Percentiles rank a stretch among this genome's conserved stretches.
Evolutionary conservation across 2,113 vertebrate genomes (phyloP).

Genomic region (Catagonus wagneri): DNA sequence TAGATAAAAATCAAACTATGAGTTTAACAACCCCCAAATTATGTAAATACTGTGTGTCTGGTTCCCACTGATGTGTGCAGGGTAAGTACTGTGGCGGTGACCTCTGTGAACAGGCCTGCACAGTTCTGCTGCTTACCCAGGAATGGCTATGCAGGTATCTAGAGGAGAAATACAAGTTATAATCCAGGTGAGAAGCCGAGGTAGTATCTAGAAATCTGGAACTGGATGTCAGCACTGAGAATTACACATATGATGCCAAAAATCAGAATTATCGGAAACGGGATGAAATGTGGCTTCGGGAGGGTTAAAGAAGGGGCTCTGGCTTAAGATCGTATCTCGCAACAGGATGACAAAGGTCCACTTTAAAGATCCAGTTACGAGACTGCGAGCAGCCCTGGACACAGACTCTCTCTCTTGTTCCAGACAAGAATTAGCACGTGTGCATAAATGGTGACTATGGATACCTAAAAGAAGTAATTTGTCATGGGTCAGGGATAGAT

Average conservation of each 20-base stretch:
- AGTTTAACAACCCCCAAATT: neutral
- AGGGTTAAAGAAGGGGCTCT: neutral
- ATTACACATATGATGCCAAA: neutral
- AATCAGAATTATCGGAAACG: neutral
- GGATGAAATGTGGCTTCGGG: neutral
- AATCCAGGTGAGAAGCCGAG: neutral
- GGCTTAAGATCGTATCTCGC: no score
- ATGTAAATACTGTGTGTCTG: neutral
- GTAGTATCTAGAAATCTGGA: neutral
- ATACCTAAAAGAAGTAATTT: neutral
- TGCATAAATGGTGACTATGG: neutral
- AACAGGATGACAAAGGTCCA: neutral
- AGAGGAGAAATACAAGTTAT: neutral
- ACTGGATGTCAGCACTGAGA: neutral
- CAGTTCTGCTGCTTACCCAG: neutral
- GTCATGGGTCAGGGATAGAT: neutral
- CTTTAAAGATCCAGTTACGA: neutral
- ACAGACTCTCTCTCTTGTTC: neutral
- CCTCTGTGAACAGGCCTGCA: neutral
- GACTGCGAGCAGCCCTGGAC: neutral
- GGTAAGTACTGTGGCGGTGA: neutral
- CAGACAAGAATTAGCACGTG: neutral
- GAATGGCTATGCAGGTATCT: neutral
- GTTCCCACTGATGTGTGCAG: neutral
- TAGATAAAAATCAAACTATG: constrained; percentile 27